A percentile compares a stretch with the other conserved stretches of the same genome.
phyloP scores from a whole-genome alignment of 2,888 invertebrate species.

The Tenthredo notha region DNA sequence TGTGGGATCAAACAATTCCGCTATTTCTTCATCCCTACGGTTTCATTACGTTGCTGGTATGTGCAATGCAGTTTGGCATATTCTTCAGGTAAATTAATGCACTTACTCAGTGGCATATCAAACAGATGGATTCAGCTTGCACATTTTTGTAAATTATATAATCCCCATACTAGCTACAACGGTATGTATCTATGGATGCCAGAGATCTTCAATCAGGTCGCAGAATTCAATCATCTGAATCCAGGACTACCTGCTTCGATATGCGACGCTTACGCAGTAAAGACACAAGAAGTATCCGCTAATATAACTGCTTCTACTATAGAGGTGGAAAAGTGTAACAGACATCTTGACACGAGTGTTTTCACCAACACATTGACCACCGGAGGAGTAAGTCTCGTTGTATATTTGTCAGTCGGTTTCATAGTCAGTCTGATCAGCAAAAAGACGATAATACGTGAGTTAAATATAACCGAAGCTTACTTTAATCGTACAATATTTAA shows the following conservation, averaged over 20 bases:
- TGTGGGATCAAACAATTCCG: slow-evolving; percentile 77
- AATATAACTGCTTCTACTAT: background rate
- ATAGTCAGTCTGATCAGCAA: slow-evolving; percentile 56
- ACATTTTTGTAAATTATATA: background rate
- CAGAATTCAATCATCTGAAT: slow-evolving; percentile 67
- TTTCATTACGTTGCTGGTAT: slow-evolving; percentile 75
- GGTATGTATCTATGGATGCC: slow-evolving; percentile 76
- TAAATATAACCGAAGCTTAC: background rate
- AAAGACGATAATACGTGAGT: slow-evolving; percentile 44
- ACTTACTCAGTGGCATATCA: background rate
- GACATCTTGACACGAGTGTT: slow-evolving; percentile 51
- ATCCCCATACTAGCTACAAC: slow-evolving; percentile 55
- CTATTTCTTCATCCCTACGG: slow-evolving; percentile 71
- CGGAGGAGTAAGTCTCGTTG: slow-evolving; percentile 54
- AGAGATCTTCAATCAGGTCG: slow-evolving; percentile 72
- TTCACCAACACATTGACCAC: slow-evolving; percentile 58
- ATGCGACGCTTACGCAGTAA: slow-evolving; percentile 63
- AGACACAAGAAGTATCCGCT: slow-evolving; percentile 12
- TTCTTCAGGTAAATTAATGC: slow-evolving; percentile 69
- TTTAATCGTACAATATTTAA: background rate
- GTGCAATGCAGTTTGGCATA: slow-evolving; percentile 76
- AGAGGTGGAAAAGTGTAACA: slow-evolving; percentile 12
- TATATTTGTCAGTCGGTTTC: slow-evolving; percentile 54
- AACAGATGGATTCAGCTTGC: no score
- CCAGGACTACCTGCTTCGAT: slow-evolving; percentile 68